These are phyloP conservation scores for Sus scrofa DNA, from an alignment of 2,113 vertebrate genomes.

Conservation along the genomic window T2T-Sscrofa CM000818.6:79434001-79434500, in stretches of 20 bases:
- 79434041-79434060: too few relatives aligned
- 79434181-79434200: slow-evolving; percentile 4
- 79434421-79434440: background rate
- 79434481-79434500: background rate
- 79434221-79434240: background rate
- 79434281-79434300: slow-evolving; percentile 15
- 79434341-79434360: background rate
- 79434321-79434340: background rate
- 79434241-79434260: background rate
- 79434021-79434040: too few relatives aligned
- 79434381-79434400: background rate
- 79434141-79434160: background rate
- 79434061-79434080: too few relatives aligned
- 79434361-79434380: background rate
- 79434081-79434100: background rate
- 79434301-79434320: background rate
- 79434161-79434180: background rate
- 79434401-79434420: background rate
- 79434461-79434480: background rate
- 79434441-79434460: background rate
- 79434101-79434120: background rate
- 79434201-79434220: background rate
- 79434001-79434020: too few relatives aligned
- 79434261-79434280: background rate
- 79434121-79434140: background rate